Percentiles rank a stretch among this genome's conserved stretches.
These are phyloP conservation scores for Pseudois nayaur DNA, from an alignment of 2,113 vertebrate species.

Conservation along the genomic window DNA sequence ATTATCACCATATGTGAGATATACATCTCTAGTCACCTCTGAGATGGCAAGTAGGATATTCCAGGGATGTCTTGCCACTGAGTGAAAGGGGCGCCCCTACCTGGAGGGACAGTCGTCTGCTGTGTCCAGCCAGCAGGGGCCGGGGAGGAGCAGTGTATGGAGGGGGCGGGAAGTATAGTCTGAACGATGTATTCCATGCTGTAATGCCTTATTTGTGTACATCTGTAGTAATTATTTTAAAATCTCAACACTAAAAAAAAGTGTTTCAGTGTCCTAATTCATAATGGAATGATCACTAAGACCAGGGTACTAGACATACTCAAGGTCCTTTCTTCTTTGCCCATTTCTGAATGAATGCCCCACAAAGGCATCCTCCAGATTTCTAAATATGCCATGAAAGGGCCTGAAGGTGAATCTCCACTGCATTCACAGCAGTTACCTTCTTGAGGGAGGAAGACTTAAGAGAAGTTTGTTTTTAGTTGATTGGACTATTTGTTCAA, in stretches of 20 bases:
- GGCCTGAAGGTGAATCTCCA: neutral
- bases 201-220: neutral
- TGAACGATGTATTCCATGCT: neutral
- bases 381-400: neutral
- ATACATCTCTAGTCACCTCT: slow-evolving; percentile 20
- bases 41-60: neutral
- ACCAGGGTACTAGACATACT: neutral
- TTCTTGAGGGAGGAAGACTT: neutral
- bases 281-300: neutral
- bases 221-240: neutral
- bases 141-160: neutral
- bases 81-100: neutral
- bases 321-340: neutral
- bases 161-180: neutral
- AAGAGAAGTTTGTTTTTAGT: neutral
- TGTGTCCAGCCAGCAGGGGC: accelerated
- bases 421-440: neutral
- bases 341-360: neutral
- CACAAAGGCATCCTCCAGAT: neutral
- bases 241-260: neutral
- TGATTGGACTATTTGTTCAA: neutral
- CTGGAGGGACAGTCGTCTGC: neutral
- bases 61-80: neutral
- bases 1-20: neutral
- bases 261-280: neutral